Evolutionary conservation across 2,113 vertebrate species (phyloP), one percentile per base, ranked within the genome.

Genomic region (Terrapene triunguis): DNA sequence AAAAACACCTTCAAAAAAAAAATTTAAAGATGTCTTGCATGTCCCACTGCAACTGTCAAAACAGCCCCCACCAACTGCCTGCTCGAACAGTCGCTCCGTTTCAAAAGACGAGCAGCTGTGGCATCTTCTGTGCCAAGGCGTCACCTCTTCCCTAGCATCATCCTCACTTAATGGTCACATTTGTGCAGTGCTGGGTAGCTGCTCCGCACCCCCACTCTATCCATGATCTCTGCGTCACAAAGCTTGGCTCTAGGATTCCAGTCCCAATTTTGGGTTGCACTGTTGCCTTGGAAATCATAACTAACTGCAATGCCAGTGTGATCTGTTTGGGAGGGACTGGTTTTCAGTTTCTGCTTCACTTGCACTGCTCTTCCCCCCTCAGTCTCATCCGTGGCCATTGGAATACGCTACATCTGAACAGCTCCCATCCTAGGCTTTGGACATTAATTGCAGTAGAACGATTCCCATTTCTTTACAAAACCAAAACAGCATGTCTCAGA

Each of bases 401-500:
- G 27, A 90, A 82, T 0, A 35, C 9, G 59, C 0, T 0, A 25
- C 29, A n/a, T 21, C 65, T 72, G 47, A 19, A 59, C 2, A 2
- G 1, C 17, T 32, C 69, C 83, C 89, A 69, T 55, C 65, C 90
- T 55, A 83, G 8, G 0, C 10, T 5, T 1, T 12, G 32, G n/a
- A 72, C n/a, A 10, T 0, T 10, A 19, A 29, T 2, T 44, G 8
- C 0, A 29, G 89, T 55, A 47, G 72, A 76, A 76, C 19, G 4
- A 42, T 0, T 13, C n/a, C 29, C 51, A 44, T 9, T 9, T 54
- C 54, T 24, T 32, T 25, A 32, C 25, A 62, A 55, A 5, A 1
- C 51, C 82, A 86, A 17, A 14, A n/a, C 0, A 44, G 8, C 50
- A 0, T 1, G 1, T 59, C 14, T 10, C 0, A 44, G 10, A 0